A percentile compares a stretch with the other conserved stretches of the same genome.
Evolutionary conservation across 1,140 invertebrate genomes (phyloP).

Genomic region (Drosophila kanapiae): DNA sequence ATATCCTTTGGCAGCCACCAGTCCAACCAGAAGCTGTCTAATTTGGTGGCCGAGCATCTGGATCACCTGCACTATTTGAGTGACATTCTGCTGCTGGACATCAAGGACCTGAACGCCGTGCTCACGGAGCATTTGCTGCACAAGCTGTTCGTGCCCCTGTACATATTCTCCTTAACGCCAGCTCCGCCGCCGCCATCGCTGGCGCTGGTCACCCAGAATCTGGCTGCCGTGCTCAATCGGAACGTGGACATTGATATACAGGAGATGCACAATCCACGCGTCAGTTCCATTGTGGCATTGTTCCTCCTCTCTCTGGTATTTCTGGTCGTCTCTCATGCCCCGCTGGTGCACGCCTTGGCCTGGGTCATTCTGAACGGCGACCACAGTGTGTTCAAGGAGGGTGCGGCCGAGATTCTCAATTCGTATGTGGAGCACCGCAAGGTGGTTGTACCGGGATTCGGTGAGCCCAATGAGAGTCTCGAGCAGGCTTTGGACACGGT

Average conservation of each 20-base stretch:
- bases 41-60: slow-evolving; percentile 98
- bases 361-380: slow-evolving; percentile 95
- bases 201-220: slow-evolving; percentile 87
- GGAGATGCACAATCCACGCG: slow-evolving; percentile 88
- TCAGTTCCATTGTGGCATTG: slow-evolving; percentile 95
- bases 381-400: slow-evolving; percentile 89
- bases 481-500: slow-evolving; percentile 87
- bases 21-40: slow-evolving; percentile 95
- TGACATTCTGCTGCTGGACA: slow-evolving; percentile 97
- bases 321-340: slow-evolving; percentile 95
- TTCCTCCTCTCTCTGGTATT: slow-evolving; percentile 98
- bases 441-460: slow-evolving; percentile 85
- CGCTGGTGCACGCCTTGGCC: slow-evolving; percentile 94
- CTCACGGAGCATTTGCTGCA: slow-evolving; percentile 98
- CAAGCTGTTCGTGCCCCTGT: slow-evolving; percentile 96
- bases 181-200: slow-evolving; percentile 83
- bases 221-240: slow-evolving; percentile 88
- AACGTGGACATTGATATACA: slow-evolving; percentile 86
- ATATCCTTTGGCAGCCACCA: slow-evolving; percentile 90
- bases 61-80: slow-evolving; percentile 99
- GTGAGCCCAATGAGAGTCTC: slow-evolving; percentile 88
- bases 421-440: slow-evolving; percentile 88
- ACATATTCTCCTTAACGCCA: slow-evolving; percentile 94
- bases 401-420: slow-evolving; percentile 91
- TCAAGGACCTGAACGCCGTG: slow-evolving; percentile 97